Evolutionary conservation across 2,888 invertebrate genomes (phyloP).

Genomic region (Salpingus planirostris): DNA sequence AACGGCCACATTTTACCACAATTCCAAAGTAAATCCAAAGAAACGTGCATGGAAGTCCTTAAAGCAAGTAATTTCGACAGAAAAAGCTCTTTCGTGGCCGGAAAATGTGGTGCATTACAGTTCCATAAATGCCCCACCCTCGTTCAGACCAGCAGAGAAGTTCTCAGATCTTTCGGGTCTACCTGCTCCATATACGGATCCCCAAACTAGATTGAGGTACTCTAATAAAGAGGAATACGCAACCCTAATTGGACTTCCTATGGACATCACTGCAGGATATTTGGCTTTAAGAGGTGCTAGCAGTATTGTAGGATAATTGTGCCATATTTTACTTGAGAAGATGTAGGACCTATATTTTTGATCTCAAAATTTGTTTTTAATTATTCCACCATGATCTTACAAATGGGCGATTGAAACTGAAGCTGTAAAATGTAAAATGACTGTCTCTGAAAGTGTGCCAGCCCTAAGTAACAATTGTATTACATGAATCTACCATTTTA

Average conservation of each 20-base stretch:
- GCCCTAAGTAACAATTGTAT: conserved; percentile 49
- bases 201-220: conserved; percentile 80
- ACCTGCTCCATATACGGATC: conserved; percentile 79
- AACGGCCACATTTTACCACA: conserved; percentile 41
- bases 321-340: conserved; percentile 1
- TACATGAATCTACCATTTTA: conserved; percentile 42
- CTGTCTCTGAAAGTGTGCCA: conserved; percentile 32
- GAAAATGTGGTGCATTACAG: conserved; percentile 72
- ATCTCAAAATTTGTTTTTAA: neutral
- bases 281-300: conserved; percentile 76
- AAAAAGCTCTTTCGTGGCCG: conserved; percentile 69
- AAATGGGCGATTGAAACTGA: no score
- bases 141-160: conserved; percentile 84
- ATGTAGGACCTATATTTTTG: neutral
- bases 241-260: conserved; percentile 75
- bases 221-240: conserved; percentile 82
- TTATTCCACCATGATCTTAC: conserved; percentile 39
- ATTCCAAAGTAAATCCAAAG: conserved; percentile 53
- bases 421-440: neutral
- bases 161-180: conserved; percentile 90
- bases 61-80: conserved; percentile 79
- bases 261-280: conserved; percentile 88
- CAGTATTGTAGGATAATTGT: conserved; percentile 57
- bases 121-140: conserved; percentile 84
- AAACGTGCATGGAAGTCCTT: conserved; percentile 81